Base-by-base conservation (phyloP, 2,113 vertebrate genomes). In the Loxodonta africana region DNA sequence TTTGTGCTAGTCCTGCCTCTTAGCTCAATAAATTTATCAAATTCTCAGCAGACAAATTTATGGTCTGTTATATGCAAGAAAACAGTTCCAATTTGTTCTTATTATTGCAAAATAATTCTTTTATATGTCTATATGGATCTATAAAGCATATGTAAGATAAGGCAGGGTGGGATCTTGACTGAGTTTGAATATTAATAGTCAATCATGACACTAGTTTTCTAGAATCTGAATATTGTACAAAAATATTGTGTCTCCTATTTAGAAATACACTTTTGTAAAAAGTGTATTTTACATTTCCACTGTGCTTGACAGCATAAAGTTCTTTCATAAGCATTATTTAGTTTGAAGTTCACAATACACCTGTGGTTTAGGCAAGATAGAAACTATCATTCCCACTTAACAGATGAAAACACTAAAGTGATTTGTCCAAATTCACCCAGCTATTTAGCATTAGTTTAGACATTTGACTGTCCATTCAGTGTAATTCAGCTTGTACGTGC, bases 291-390 rank as follows among this genome's bases (percentile, higher is more conserved):
- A 63, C 33, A 83, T 33, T 74, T 93, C 41, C 69, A 93, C 65
- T 15, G 1, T 2, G 6, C 81, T 83, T 73, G 15, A 14, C 21
- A 73, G 7, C 25, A 88, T n/a, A 80, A 78, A 51, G 2, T 74
- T 76, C 11, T 91, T 57, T 73, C 26, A 60, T 62, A 81, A 84
- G 28, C 23, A 88, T 85, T 88, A 83, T 83, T 83, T 91, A 95
- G 80, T 91, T 91, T 91, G 73, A 95, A 77, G 11, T 84, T 95
- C 65, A 91, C 25, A 81, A 41, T 74, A 88, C 28, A 18, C 4
- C 28, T 37, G 0, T 46, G 5, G 93, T 26, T 91, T 81, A 85
- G 46, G 63, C 53, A 93, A 91, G 21, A 21, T 12, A 62, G 37
- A 87, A 76, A 88, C 9, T 14, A 60, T 91, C 21, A 88, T 93